Percentiles rank a stretch among this genome's conserved stretches.
Evolutionary conservation across 2,113 vertebrate genomes (phyloP).

Genomic region (Corapipo altera): DNA sequence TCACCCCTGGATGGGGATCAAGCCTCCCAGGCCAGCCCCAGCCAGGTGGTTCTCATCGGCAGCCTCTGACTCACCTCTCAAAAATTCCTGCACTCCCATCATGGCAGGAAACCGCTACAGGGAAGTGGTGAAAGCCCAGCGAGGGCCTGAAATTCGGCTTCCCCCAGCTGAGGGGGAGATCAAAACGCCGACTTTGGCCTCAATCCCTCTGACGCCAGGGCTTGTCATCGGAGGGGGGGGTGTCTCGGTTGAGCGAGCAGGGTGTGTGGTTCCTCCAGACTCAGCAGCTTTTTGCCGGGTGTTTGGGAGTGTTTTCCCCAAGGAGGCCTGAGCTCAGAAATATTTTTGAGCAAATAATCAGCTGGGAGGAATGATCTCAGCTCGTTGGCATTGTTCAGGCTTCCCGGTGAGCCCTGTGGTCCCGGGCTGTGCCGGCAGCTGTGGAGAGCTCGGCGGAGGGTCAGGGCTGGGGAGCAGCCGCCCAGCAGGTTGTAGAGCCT

Average conservation of each 20-base stretch:
- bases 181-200: not conserved
- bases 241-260: not conserved
- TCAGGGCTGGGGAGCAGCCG: not conserved
- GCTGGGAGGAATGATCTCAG: constrained; percentile 9
- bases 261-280: not conserved
- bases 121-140: constrained; percentile 20
- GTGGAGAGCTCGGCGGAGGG: fast-evolving
- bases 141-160: not conserved
- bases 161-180: not conserved
- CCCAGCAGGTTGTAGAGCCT: not conserved
- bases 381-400: not conserved
- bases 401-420: not conserved
- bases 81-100: not conserved
- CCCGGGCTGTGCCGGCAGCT: not conserved
- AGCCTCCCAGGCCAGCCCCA: not conserved
- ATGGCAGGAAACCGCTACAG: constrained; percentile 13
- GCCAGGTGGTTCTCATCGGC: constrained; percentile 35
- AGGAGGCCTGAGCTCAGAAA: not conserved
- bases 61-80: constrained; percentile 45
- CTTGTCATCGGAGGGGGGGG: not conserved
- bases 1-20: not conserved
- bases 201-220: not conserved
- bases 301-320: not conserved
- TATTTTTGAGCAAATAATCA: not conserved
- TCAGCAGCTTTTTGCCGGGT: not conserved